Conservation (phyloP, 2,797 vertebrate genomes). For the Nyctalus aviator region DNA sequence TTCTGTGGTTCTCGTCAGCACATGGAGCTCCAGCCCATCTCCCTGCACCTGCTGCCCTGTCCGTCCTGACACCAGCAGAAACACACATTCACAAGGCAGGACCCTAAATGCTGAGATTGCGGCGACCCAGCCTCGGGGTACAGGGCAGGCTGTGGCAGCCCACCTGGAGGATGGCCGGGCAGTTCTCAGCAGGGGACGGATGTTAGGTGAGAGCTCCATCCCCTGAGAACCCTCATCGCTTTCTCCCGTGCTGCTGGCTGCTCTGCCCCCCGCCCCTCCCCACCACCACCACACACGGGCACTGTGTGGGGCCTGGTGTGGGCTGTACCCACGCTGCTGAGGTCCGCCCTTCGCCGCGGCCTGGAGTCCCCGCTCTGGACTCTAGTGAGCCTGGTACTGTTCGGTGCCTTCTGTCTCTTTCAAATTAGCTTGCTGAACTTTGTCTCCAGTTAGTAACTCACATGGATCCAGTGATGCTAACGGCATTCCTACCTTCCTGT, state of each 20-base stretch:
- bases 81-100: not conserved
- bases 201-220: not conserved
- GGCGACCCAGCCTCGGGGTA: not conserved
- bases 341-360: not conserved
- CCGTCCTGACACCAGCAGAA: not conserved
- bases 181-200: not conserved
- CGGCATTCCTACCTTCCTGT: not conserved
- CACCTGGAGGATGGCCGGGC: not conserved
- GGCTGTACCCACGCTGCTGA: not conserved
- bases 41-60: not conserved
- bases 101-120: not conserved
- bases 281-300: no score
- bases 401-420: not conserved
- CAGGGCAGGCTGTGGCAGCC: not conserved
- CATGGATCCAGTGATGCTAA: not conserved
- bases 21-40: not conserved
- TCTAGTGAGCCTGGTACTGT: not conserved
- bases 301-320: no score
- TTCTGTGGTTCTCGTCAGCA: not conserved
- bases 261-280: no score
- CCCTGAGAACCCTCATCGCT: not conserved
- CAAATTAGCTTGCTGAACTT: constrained; percentile 6
- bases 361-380: not conserved
- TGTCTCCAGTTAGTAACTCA: constrained; percentile 18
- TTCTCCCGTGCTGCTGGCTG: not conserved